A percentile compares a stretch with the other conserved stretches of the same genome.
Evolutionary conservation across 2,888 invertebrate genomes (phyloP).

Genomic region (Rhyacophila evoluta): DNA sequence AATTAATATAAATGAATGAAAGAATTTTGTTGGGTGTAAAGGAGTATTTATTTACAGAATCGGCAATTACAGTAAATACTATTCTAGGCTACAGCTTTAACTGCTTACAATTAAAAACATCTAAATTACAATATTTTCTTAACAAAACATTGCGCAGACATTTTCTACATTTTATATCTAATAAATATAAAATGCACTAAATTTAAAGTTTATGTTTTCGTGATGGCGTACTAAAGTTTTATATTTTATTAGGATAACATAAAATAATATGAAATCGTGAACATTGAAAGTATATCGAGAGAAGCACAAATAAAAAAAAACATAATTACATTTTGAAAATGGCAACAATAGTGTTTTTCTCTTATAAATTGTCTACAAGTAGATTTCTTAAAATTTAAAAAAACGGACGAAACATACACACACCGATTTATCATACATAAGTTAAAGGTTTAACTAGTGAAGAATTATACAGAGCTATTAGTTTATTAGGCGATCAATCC

Average conservation of each 20-base stretch:
- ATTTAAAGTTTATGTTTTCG: conserved; percentile 36
- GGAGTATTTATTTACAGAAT: conserved; percentile 70
- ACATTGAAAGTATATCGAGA: conserved; percentile 3
- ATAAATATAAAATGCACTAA: conserved; percentile 45
- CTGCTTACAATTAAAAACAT: conserved; percentile 53
- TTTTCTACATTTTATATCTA: conserved; percentile 48
- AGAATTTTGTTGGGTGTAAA: conserved; percentile 63
- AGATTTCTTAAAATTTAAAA: conserved; percentile 49
- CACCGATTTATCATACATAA: conserved; percentile 52
- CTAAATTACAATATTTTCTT: conserved; percentile 53
- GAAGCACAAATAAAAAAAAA: conserved; percentile 23
- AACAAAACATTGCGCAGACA: conserved; percentile 50
- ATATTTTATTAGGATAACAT: neutral
- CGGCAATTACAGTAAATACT: conserved; percentile 60
- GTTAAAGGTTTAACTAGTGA: conserved; percentile 43
- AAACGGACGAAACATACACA: conserved; percentile 54
- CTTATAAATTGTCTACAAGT: conserved; percentile 37
- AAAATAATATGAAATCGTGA: conserved; percentile 2
- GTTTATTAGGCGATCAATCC: conserved; percentile 35
- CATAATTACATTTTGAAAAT: conserved; percentile 18
- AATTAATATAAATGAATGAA: conserved; percentile 23
- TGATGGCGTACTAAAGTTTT: conserved; percentile 38
- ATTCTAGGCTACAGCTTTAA: conserved; percentile 54
- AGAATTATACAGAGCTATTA: conserved; percentile 47
- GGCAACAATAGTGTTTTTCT: conserved; percentile 2